Base-by-base conservation (phyloP, 2,888 invertebrate genomes). In the Mimumesa dahlbomi region DNA sequence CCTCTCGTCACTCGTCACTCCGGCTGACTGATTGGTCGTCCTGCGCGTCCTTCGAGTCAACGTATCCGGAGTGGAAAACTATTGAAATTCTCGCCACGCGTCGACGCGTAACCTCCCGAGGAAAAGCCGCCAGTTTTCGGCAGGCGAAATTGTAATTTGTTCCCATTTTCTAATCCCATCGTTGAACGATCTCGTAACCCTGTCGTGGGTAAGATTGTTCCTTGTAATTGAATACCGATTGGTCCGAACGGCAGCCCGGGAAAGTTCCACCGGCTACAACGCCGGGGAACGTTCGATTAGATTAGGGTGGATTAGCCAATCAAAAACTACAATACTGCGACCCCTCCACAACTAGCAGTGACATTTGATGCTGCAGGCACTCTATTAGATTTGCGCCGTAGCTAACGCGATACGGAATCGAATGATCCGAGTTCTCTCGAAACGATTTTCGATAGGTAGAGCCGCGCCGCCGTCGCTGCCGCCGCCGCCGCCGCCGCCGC, bases 231-330 rank as follows among this genome's bases (percentile, higher is more conserved):
- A 77, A 77, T 80, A 46, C 64, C 49, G 45, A 53, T 50, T 50
- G 73, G 46, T 49, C 46, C 49, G 46, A 61, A 64, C 57, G 75
- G 61, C 65, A 64, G 50, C 62, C 64, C 53, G 68, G 73, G 65
- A 69, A 62, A 63, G 71, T 59, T 67, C 45, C 54, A 40, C 64
- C 61, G 61, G 49, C 66, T 45, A 53, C 29, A 58, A 63, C 58
- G 66, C 62, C 57, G 58, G 75, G 75, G 79, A 63, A 77, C 78
- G 79, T 74, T 79, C 84, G 88, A 89, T 89, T 88, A 87, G 89
- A 89, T 89, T 89, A 88, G 87, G 85, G 83, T 81, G 86, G 88
- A 89, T 89, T 89, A 88, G 87, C 87, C 89, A 89, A 89, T 89
- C 88, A 88, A 88, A 89, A 88, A 87, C 87, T 88, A 87, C 88